Base-by-base conservation (phyloP, 2,113 vertebrate species). In the Elgaria multicarinata region DNA sequence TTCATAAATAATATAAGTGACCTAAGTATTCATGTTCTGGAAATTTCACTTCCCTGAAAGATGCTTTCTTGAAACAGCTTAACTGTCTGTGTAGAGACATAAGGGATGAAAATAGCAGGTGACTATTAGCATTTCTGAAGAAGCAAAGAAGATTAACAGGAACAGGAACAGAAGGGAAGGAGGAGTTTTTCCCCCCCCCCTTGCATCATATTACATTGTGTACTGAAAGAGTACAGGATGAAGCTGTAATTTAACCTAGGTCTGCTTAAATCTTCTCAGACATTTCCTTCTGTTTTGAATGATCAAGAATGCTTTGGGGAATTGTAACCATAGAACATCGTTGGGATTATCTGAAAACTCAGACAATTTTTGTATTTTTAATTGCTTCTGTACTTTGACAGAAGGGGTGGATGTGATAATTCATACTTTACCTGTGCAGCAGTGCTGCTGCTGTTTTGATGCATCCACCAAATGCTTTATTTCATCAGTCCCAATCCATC, bases 131-230 rank as follows among this genome's bases (percentile, higher is more conserved):
- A 81, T 55, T 88, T 44, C 85, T 93, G 90, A 94, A 97, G 95
- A 95, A 94, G 95, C 90, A 88, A 93, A 91, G 71, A 93, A 92
- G 83, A 62, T 92, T 87, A 94, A 95, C 90, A 93, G 86, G 83
- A 94, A 95, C 90, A 93, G 86, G 83, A 81, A 88, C 96, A 97
- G 95, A 96, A 71, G 95, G 96, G 86, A 90, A 95, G 94, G 92
- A 90, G 96, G 91, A 90, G 76, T 88, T 93, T 84, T 42, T 20
- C 84, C 91, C 85, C 84, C 91, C 85, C 75, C 77, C 3, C 13
- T 8, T 44, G 90, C 76, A 90, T 97, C 83, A 3, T 83, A 6
- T 97, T 96, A 94, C 95, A 88, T 90, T 44, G n/a, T 75, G 89
- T 76, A 82, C 1, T n/a, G 75, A 90, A 85, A 91, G 72, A 83